Base-by-base conservation (phyloP, 30 jellyfish, hydroid and myxozoan genomes). In the Aurelia coerulea region DNA sequence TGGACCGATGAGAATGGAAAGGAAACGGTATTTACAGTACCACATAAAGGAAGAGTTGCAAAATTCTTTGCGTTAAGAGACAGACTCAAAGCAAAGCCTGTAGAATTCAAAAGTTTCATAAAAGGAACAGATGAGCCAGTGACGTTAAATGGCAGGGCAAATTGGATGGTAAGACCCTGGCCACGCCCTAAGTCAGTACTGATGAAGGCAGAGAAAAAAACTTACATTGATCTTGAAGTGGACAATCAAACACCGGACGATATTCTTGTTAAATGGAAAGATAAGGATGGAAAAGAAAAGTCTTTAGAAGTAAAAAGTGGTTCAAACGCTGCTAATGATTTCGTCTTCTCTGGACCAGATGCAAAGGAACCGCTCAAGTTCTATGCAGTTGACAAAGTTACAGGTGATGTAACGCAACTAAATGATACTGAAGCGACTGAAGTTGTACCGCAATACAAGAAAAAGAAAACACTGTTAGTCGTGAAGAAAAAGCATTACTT, bases 161-260 rank as follows among this genome's bases (percentile, higher is more conserved):
- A 23, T 42, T 46, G 74, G 29, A 6, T 10, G 1, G 41, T 84
- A 23, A 41, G 65, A 10, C 82, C 88, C n/a, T 58, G 50, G 35
- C 72, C 52, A 11, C 58, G 46, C 62, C 46, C 16, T 5, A 31
- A 29, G 10, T 11, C 63, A 46, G 74, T 74, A 62, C 8, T 19
- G 15, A 17, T 84, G 54, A 51, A 15, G 10, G 93, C 93, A 1
- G 67, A 54, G 3, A 84, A 73, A 46, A 78, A 73, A 5, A 72
- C 19, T 35, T 70, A 31, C 67, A 68, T 73, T 4, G 70, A 50
- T 29, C 59, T 84, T 4, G 18, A 23, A 17, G 82, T 74, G 63
- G 77, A 32, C 18, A 84, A 73, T 35, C 64, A 84, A 73, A 81
- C 59, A 15, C 76, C 87, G 23, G 93, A 84, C 1, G 88, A 84